A percentile compares a stretch with the other conserved stretches of the same genome.
Conservation (phyloP, 2,113 vertebrate species). For the Notarius lentiginosus region DNA sequence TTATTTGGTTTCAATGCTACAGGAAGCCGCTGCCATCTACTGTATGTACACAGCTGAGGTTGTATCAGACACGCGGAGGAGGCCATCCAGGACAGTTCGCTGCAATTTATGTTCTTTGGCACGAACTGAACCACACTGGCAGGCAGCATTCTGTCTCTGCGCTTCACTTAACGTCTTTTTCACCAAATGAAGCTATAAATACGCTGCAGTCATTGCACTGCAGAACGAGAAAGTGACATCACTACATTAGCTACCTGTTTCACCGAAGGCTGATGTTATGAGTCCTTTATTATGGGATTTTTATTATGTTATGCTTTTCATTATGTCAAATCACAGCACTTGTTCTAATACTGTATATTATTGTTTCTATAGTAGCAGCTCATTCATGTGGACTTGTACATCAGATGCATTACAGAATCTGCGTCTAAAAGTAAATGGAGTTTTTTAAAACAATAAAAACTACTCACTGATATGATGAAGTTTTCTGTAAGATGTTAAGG, state of each 20-base stretch:
- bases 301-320: background rate
- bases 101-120: conserved; percentile 42
- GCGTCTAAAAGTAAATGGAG: background rate
- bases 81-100: conserved; percentile 27
- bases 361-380: background rate
- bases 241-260: background rate
- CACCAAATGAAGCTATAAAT: conserved; percentile 13
- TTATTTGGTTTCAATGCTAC: conserved; percentile 53
- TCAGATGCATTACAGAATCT: background rate
- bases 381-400: background rate
- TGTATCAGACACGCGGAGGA: conserved; percentile 23
- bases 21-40: conserved; percentile 56
- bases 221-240: background rate
- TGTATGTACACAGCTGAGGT: conserved; percentile 49
- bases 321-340: background rate
- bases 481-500: background rate
- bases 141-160: conserved; percentile 1
- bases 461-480: background rate
- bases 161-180: conserved; percentile 17
- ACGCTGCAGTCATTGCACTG: background rate
- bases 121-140: background rate
- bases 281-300: background rate
- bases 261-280: background rate
- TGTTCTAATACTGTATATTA: background rate
- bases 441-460: background rate